Evolutionary conservation across 1,140 invertebrate species (phyloP).

Genomic region (Ceratina calcarata): DNA sequence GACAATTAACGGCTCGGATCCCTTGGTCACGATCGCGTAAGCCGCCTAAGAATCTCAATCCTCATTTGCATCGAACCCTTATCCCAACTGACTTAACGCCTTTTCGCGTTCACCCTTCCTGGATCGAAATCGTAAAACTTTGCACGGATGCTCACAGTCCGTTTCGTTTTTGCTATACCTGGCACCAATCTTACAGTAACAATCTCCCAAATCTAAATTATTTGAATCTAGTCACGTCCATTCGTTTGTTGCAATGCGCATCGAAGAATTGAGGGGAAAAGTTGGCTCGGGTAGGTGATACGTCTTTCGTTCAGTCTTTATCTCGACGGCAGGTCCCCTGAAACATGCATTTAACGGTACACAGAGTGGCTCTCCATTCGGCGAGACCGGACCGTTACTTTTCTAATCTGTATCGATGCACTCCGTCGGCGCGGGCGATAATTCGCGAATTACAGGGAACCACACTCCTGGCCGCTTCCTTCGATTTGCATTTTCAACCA

Average conservation of each 20-base stretch:
- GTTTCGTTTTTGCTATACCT: not conserved
- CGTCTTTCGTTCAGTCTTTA: slow-evolving; percentile 23
- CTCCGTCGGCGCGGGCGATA: slow-evolving; percentile 51
- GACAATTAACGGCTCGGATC: slow-evolving; percentile 26
- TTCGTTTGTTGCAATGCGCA: not conserved
- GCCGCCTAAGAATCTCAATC: slow-evolving; percentile 14
- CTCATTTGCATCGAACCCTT: slow-evolving; percentile 76
- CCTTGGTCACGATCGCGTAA: slow-evolving; percentile 5
- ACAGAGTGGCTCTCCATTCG: slow-evolving; percentile 29
- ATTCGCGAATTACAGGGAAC: slow-evolving; percentile 55
- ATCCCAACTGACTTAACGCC: slow-evolving; percentile 73
- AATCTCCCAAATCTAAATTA: slow-evolving; percentile 9
- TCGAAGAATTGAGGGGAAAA: not conserved
- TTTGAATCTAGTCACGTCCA: not conserved
- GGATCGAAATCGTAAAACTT: slow-evolving; percentile 47
- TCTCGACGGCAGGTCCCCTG: slow-evolving; percentile 41
- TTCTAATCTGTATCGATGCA: slow-evolving; percentile 60
- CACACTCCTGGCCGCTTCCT: slow-evolving; percentile 46
- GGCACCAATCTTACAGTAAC: not conserved
- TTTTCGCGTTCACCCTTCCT: slow-evolving; percentile 69
- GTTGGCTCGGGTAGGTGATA: too few species aligned
- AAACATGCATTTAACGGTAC: slow-evolving; percentile 58
- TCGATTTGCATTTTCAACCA: slow-evolving; percentile 14
- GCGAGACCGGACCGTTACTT: slow-evolving; percentile 50
- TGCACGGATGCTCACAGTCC: slow-evolving; percentile 51